These are phyloP conservation scores for Linnaemya vulpina DNA, from an alignment of 2,888 invertebrate genomes.

Conservation along the genomic window DNA sequence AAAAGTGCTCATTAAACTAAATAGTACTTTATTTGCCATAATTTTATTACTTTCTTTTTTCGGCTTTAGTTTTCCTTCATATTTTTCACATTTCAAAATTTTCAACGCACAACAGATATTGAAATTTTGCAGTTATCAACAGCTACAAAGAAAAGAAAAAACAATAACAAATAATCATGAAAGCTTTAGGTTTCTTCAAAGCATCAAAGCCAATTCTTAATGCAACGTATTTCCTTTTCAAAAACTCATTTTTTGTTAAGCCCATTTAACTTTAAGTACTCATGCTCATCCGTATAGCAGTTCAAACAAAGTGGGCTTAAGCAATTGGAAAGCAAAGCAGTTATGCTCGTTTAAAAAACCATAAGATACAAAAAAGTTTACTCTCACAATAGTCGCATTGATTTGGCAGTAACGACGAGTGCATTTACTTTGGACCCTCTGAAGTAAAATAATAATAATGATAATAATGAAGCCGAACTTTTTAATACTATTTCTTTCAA, in stretches of 20 bases:
- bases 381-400: constrained; percentile 21
- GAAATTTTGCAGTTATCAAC: constrained; percentile 25
- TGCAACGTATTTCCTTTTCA: constrained; percentile 45
- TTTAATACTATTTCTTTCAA: constrained; percentile 47
- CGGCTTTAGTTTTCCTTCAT: neutral
- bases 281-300: neutral
- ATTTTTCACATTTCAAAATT: neutral
- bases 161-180: constrained; percentile 34
- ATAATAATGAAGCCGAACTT: constrained; percentile 40
- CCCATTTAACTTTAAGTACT: constrained; percentile 7
- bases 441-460: constrained; percentile 37
- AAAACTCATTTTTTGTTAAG: constrained; percentile 35
- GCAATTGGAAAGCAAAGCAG: neutral
- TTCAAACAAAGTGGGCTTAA: neutral
- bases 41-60: constrained; percentile 13
- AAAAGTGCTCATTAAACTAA: constrained; percentile 24
- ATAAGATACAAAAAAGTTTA: constrained; percentile 16
- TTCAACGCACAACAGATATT: neutral
- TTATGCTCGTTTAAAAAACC: constrained; percentile 46
- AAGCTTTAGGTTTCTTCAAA: neutral
- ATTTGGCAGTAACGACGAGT: neutral
- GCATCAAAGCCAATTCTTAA: constrained; percentile 16
- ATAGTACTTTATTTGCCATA: constrained; percentile 23
- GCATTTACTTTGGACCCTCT: neutral
- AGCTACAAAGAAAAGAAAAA: neutral